Evolutionary conservation across 2,888 invertebrate species (phyloP), one percentile per base, ranked within the genome.

Genomic region (Cephus runcator): DNA sequence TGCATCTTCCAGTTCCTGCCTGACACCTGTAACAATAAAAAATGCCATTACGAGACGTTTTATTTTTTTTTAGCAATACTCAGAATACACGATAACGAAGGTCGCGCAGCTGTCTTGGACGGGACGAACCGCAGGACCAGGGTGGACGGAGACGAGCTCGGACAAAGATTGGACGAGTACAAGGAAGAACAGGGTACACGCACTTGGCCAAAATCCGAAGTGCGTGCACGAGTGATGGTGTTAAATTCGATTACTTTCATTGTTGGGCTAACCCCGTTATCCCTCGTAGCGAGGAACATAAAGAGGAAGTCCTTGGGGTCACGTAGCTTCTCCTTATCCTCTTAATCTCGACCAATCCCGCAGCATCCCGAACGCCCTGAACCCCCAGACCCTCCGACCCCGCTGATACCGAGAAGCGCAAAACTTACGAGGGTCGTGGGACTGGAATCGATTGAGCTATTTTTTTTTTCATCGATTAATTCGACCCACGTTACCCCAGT

Each of bases 1-100:
- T 94, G 90, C 99, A 99, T 76, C 97, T 94, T 3, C 99, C 99
- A 0, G 99, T 99, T 68, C 99, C 99, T 0, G 99, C 99, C 93
- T 99, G 99, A 91, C 99, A 99, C 93, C 99, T 99, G 93, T 11
- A 90, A 91, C 83, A 84, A 78, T 78, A 76, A 73, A 31, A 34
- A 69, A 6, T 40, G 15, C 15, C 40, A 1, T 15, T 40, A 15
- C 6, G 1, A 40, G 15, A 15, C 40, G 40, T 6, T 40, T 40
- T 15, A 40, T 15, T 12, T 15, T 4, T 12, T 40, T 15, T 15
- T 6, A 40, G 15, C 15, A 1, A 40, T 40, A 15, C 40, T 40
- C 15, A 4, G 4, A 15, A 40, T 15, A 15, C 15, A 6, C 15
- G 40, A 15, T 15, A 15, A 40, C 40, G 40, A 40, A 40, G 40